These are phyloP conservation scores for Cercopithecus mitis DNA, from an alignment of 2,797 vertebrate genomes.

Conservation along the genomic window DNA sequence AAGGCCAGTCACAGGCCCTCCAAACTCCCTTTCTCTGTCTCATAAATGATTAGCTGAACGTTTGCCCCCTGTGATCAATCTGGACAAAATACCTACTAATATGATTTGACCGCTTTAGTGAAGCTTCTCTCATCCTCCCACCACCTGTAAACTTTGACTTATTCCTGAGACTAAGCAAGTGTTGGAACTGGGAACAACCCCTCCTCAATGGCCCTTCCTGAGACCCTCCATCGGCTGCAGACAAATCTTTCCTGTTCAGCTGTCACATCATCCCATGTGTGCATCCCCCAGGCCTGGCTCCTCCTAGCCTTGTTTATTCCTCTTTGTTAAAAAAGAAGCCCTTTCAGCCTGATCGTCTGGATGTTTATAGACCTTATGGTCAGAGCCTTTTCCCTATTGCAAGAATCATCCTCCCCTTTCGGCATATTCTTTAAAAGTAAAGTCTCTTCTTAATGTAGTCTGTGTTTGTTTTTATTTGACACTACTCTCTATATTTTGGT, in stretches of 20 bases:
- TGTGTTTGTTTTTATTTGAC: not conserved
- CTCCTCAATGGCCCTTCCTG: not conserved
- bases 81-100: not conserved
- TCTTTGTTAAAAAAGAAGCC: not conserved
- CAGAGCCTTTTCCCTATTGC: not conserved
- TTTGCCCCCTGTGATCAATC: not conserved
- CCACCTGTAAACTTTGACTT: not conserved
- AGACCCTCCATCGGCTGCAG: not conserved
- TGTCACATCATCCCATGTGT: not conserved
- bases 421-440: not conserved
- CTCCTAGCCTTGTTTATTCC: not conserved
- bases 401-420: not conserved
- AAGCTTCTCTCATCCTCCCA: not conserved
- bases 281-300: not conserved
- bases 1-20: not conserved
- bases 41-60: not conserved
- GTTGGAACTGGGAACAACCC: too few species aligned
- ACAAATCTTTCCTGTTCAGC: not conserved
- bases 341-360: not conserved
- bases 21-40: not conserved
- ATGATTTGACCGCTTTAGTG: not conserved
- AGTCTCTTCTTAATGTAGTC: not conserved
- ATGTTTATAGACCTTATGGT: not conserved
- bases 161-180: not conserved
- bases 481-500: not conserved